phyloP scores from a whole-genome alignment of 2,888 invertebrate genomes.

The Perizoma flavofasciatum region DNA sequence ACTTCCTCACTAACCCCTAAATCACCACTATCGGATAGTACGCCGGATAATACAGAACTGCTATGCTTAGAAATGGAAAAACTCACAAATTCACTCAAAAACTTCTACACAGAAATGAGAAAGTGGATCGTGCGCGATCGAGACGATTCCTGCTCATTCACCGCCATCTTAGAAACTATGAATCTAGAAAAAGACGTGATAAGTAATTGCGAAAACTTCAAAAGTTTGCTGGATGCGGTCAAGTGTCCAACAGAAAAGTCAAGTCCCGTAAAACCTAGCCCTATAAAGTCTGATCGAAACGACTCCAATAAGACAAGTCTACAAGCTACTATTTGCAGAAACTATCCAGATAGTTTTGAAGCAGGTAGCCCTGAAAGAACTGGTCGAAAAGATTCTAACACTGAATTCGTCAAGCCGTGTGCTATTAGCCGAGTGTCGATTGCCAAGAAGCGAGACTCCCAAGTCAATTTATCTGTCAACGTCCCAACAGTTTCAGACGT shows the following conservation, averaged over 20 bases:
- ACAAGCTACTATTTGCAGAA: too few species aligned
- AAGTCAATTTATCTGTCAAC: neutral
- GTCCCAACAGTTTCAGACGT: neutral
- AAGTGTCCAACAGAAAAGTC: neutral
- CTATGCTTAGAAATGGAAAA: constrained; percentile 6
- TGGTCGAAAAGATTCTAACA: neutral
- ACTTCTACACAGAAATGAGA: constrained; percentile 10
- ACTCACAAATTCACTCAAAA: neutral
- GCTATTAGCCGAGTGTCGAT: neutral
- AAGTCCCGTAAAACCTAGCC: neutral
- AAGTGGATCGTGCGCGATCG: constrained; percentile 6
- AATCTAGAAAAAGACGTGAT: constrained; percentile 2
- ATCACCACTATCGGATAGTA: neutral
- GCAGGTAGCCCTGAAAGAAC: neutral
- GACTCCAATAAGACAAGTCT: neutral
- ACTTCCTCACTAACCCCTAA: constrained; percentile 14
- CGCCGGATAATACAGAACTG: neutral
- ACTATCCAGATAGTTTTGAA: neutral
- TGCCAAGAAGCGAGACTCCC: constrained; percentile 2
- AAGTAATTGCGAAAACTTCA: constrained; percentile 4
- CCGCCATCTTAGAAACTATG: constrained; percentile 4
- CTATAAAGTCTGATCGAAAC: neutral
- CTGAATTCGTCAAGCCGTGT: neutral
- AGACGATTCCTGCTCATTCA: constrained; percentile 5
- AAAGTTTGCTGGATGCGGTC: neutral